These are phyloP conservation scores for Nudaria mundana DNA, from an alignment of 2,888 invertebrate genomes.

Conservation along the genomic window DNA sequence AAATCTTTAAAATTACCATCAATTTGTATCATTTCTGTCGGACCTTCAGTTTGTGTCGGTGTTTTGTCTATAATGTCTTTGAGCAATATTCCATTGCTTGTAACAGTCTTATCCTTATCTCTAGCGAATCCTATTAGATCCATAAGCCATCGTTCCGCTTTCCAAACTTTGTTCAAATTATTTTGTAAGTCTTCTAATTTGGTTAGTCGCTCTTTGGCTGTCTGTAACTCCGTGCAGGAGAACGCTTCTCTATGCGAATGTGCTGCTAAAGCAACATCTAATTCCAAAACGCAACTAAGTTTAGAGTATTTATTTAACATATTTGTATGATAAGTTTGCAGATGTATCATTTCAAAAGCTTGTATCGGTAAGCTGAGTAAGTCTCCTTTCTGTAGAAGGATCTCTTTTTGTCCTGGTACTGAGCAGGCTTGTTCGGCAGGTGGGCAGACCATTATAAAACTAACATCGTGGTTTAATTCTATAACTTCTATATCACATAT, in stretches of 20 bases:
- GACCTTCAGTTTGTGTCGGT: conserved; percentile 51
- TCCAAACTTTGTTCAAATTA: conserved; percentile 94
- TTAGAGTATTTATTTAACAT: conserved; percentile 95
- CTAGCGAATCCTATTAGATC: conserved; percentile 97
- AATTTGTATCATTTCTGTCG: conserved; percentile 71
- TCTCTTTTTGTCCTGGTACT: conserved; percentile 92
- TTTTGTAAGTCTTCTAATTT: conserved; percentile 92
- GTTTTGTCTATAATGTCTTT: conserved; percentile 66
- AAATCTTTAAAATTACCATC: conserved; percentile 70
- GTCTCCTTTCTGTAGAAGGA: conserved; percentile 91
- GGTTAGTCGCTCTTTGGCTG: conserved; percentile 91
- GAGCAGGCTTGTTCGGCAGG: conserved; percentile 96
- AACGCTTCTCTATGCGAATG: conserved; percentile 97
- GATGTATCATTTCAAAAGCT: conserved; percentile 96
- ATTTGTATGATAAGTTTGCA: conserved; percentile 95
- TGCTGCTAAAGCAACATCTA: conserved; percentile 94
- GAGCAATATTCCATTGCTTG: conserved; percentile 73
- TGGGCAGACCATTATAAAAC: conserved; percentile 95
- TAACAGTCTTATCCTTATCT: conserved; percentile 81
- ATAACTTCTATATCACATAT: conserved; percentile 97
- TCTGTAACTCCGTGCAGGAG: conserved; percentile 91
- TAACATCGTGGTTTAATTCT: conserved; percentile 94
- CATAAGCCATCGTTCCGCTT: conserved; percentile 96
- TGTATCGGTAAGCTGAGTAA: conserved; percentile 95
- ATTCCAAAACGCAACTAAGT: conserved; percentile 95